Base-by-base conservation (phyloP, 2,113 vertebrate species). In the Vulpes vulpes region DNA sequence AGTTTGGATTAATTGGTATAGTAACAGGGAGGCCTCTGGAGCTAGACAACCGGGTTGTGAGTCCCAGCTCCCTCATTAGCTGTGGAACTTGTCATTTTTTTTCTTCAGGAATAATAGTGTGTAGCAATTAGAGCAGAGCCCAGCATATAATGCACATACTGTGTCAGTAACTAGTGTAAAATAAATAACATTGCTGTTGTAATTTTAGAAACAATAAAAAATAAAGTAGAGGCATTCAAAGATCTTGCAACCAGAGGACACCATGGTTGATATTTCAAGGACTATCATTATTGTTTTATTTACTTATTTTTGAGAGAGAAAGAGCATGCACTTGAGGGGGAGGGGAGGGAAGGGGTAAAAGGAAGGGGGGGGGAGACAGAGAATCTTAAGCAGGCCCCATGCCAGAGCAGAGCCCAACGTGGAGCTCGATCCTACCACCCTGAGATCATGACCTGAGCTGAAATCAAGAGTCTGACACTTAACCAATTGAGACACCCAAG, bases 151-250 rank as follows among this genome's bases (percentile, higher is more conserved):
- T 2, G 14, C 71, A 81, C 8, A 62, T 23, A 17, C 30, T 82
- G 43, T 55, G 11, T 78, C 49, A 69, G 43, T 16, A 69, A 51
- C 51, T 62, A 62, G 27, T 11, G n/a, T 86, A 49, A 43, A 91
- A 32, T 59, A 76, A 86, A 22, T 4, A 96, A 38, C 25, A 49
- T 22, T 62, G 89, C 16, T 82, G 76, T 76, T 32, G 8, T 51
- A 55, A 81, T 51, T 85, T 92, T 81, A 92, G 53, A 89, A 92
- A 92, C n/a, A 76, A 71, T 43, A 57, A 76, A n/a, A 89, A 55
- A 80, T 30, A 71, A 93, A 79, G 22, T 49, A 62, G 91, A 92
- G 23, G 38, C 79, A 51, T 62, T 62, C 59, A 25, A 86, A 74
- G 53, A 3, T 55, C 64, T 55, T 5, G 22, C 65, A 85, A 59